Percentiles rank a stretch among this genome's conserved stretches.
Conservation (phyloP, 2,113 vertebrate genomes). For the Speoplatyrhinus poulsoni region DNA sequence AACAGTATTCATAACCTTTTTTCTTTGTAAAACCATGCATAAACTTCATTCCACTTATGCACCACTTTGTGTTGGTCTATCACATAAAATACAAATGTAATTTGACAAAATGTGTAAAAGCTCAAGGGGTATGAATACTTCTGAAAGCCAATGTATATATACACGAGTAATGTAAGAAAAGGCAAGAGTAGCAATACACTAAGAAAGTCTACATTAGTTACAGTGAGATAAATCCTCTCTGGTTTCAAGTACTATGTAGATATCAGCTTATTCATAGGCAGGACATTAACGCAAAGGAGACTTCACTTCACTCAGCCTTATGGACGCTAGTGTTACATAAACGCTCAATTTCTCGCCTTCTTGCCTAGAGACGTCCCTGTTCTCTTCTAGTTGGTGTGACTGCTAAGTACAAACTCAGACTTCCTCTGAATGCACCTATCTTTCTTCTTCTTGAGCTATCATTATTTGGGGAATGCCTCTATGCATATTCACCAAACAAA, state of each 20-base stretch:
- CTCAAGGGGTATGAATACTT: too few relatives aligned
- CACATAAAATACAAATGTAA: too few relatives aligned
- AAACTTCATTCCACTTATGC: too few relatives aligned
- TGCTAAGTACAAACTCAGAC: too few relatives aligned
- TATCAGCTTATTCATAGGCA: slow-evolving; percentile 38
- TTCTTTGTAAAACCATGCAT: too few relatives aligned
- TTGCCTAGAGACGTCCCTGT: slow-evolving; percentile 1
- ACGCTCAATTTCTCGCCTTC: background rate
- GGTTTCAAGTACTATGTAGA: slow-evolving; percentile 14
- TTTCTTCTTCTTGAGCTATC: background rate
- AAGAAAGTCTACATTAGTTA: slow-evolving; percentile 32
- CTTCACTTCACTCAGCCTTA: slow-evolving; percentile 52
- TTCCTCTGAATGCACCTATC: background rate
- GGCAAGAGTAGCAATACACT: slow-evolving; percentile 14
- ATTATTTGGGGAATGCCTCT: background rate
- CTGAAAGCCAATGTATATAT: too few relatives aligned
- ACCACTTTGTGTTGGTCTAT: too few relatives aligned
- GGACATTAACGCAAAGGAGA: slow-evolving; percentile 45
- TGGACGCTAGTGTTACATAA: slow-evolving; percentile 37
- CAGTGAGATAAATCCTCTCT: slow-evolving; percentile 29
- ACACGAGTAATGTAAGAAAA: background rate
- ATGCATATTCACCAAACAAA: too few relatives aligned
- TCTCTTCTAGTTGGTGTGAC: background rate
- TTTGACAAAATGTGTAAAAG: too few relatives aligned
- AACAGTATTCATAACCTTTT: too few relatives aligned